Evolutionary conservation across 1,140 invertebrate species (phyloP).

Genomic region (Megalonaias nervosa): DNA sequence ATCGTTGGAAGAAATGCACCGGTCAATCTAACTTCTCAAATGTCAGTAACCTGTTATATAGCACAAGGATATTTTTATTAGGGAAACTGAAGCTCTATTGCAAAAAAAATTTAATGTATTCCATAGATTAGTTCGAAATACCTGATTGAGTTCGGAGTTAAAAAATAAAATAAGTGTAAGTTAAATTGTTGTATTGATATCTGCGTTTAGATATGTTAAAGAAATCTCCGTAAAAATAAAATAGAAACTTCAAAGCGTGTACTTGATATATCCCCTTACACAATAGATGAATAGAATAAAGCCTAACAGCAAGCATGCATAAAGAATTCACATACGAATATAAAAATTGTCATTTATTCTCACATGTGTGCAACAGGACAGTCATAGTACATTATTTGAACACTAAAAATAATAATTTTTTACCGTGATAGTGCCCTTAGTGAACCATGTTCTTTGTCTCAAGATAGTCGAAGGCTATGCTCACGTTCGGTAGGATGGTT

Average conservation of each 20-base stretch:
- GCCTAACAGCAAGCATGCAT: no score
- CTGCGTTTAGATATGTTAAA: background rate
- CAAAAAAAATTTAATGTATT: no score
- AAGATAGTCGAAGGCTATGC: constrained; percentile 3
- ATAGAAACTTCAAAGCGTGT: background rate
- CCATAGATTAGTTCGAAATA: background rate
- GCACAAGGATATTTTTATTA: background rate
- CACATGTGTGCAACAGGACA: background rate
- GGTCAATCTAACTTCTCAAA: constrained; percentile 23
- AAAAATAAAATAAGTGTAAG: no score
- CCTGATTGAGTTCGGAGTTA: background rate
- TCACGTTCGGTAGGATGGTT: background rate
- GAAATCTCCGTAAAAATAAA: no score
- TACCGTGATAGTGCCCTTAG: constrained; percentile 15
- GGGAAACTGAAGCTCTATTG: background rate
- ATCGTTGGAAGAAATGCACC: constrained; percentile 22
- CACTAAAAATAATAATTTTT: background rate
- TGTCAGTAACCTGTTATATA: constrained; percentile 13
- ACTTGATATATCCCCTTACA: background rate
- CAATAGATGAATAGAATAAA: background rate
- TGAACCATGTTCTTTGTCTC: constrained; percentile 27
- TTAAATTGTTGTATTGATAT: no score
- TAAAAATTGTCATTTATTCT: no score
- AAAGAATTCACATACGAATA: background rate
- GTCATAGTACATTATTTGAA: background rate